Conservation (phyloP, 2,797 vertebrate genomes). For the Philypnodon macrostomus region DNA sequence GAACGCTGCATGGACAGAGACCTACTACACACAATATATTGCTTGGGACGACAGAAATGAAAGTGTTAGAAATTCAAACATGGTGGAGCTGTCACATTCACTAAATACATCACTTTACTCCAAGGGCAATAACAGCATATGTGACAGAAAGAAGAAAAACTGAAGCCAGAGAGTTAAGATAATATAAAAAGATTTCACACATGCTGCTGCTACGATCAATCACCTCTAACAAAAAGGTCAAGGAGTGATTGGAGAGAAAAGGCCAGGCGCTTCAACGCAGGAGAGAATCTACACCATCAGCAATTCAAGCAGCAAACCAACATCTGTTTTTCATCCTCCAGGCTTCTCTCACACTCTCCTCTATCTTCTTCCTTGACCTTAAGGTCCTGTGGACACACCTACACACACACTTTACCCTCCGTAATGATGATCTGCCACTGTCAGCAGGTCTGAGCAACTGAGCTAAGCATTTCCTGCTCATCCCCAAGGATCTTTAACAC, state of each 20-base stretch:
- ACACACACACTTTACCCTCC: slow-evolving; percentile 1
- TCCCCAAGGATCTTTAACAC: slow-evolving; percentile 49
- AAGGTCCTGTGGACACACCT: slow-evolving; percentile 17
- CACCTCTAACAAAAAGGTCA: slow-evolving; percentile 9
- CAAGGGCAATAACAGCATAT: slow-evolving; percentile 17
- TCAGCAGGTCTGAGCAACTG: slow-evolving; percentile 55
- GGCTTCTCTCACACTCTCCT: slow-evolving; percentile 21
- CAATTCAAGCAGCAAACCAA: slow-evolving; percentile 51
- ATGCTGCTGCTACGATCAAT: slow-evolving; percentile 26
- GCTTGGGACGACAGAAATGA: slow-evolving; percentile 51
- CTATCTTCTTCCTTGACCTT: slow-evolving; percentile 53
- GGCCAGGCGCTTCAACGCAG: too few relatives aligned
- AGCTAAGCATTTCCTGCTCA: slow-evolving; percentile 59
- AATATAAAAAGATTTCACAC: slow-evolving; percentile 9
- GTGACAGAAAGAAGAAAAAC: slow-evolving; percentile 9
- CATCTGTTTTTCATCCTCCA: slow-evolving; percentile 51
- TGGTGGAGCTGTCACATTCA: slow-evolving; percentile 32
- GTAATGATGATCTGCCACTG: slow-evolving; percentile 55
- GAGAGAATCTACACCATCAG: slow-evolving; percentile 51
- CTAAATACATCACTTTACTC: slow-evolving; percentile 20
- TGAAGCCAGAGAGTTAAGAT: slow-evolving; percentile 17
- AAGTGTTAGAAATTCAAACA: slow-evolving; percentile 51
- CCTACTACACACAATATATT: slow-evolving; percentile 13
- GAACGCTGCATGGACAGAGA: slow-evolving; percentile 1
- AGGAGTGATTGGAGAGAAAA: slow-evolving; percentile 17